Evolutionary conservation across 2,113 vertebrate species (phyloP).

Genomic region (Pandion haliaetus): DNA sequence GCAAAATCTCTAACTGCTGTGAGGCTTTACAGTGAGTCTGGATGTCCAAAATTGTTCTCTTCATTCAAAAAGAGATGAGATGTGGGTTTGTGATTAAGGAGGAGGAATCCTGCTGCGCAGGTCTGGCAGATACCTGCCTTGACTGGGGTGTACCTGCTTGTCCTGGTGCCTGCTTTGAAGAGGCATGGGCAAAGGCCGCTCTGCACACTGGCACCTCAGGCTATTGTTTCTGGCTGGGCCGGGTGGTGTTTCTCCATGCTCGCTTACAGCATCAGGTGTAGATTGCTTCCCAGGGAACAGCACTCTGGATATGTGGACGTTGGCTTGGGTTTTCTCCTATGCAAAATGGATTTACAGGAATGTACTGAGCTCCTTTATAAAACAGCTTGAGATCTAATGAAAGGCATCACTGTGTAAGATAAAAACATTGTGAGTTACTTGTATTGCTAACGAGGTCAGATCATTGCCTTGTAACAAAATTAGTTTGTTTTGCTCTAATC

Average conservation of each 20-base stretch:
- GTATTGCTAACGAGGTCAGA: not conserved
- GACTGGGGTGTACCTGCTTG: not conserved
- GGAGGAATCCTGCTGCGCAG: not conserved
- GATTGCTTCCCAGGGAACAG: not conserved
- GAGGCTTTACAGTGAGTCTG: not conserved
- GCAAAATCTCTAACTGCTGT: not conserved
- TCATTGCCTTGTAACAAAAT: not conserved
- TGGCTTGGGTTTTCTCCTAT: not conserved
- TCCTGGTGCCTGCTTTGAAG: not conserved
- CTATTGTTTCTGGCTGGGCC: not conserved
- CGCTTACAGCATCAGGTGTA: not conserved
- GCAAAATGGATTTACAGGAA: not conserved
- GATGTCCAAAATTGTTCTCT: not conserved
- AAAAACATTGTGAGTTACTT: not conserved
- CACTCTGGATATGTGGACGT: not conserved
- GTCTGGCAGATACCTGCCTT: not conserved
- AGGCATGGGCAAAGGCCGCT: not conserved
- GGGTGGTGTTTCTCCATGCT: not conserved
- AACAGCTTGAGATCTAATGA: not conserved
- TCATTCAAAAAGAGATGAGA: not conserved
- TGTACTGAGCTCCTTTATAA: not conserved
- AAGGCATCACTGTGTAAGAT: not conserved
- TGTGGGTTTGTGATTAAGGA: not conserved
- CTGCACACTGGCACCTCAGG: rapidly evolving
- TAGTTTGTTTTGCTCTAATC: constrained; percentile 38